Percentiles rank a stretch among this genome's conserved stretches.
Evolutionary conservation across 2,888 invertebrate species (phyloP).

Genomic region (Protodeltote pygarga): DNA sequence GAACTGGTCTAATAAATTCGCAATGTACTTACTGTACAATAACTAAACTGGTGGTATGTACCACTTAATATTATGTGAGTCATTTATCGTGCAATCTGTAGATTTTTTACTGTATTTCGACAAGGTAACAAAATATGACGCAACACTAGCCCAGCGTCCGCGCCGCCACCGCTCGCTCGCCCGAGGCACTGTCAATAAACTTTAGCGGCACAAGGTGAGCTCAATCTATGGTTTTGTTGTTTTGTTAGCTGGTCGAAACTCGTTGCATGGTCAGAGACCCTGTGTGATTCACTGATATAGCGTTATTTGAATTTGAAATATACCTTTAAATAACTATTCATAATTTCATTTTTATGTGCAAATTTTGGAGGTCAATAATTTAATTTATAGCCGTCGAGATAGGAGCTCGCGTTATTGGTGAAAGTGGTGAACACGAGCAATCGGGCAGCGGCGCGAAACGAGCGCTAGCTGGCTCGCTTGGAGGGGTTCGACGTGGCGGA

Average conservation of each 20-base stretch:
- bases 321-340: background rate
- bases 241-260: slow-evolving; percentile 64
- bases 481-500: slow-evolving; percentile 81
- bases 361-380: slow-evolving; percentile 70
- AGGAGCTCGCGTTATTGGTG: slow-evolving; percentile 75
- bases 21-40: slow-evolving; percentile 19
- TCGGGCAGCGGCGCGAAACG: slow-evolving; percentile 83
- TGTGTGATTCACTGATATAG: slow-evolving; percentile 24
- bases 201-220: slow-evolving; percentile 79
- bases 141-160: slow-evolving; percentile 69
- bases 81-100: slow-evolving; percentile 67
- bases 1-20: background rate
- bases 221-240: slow-evolving; percentile 62
- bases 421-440: slow-evolving; percentile 82
- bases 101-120: slow-evolving; percentile 68
- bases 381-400: slow-evolving; percentile 65
- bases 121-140: slow-evolving; percentile 74
- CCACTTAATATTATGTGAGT: slow-evolving; percentile 54
- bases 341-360: slow-evolving; percentile 5
- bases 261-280: slow-evolving; percentile 59
- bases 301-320: slow-evolving; percentile 15
- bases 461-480: slow-evolving; percentile 72
- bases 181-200: slow-evolving; percentile 84
- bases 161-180: slow-evolving; percentile 58
- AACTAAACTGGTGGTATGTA: slow-evolving; percentile 9